phyloP scores from a whole-genome alignment of 2,113 vertebrate species.

The Blennius ocellaris region DNA sequence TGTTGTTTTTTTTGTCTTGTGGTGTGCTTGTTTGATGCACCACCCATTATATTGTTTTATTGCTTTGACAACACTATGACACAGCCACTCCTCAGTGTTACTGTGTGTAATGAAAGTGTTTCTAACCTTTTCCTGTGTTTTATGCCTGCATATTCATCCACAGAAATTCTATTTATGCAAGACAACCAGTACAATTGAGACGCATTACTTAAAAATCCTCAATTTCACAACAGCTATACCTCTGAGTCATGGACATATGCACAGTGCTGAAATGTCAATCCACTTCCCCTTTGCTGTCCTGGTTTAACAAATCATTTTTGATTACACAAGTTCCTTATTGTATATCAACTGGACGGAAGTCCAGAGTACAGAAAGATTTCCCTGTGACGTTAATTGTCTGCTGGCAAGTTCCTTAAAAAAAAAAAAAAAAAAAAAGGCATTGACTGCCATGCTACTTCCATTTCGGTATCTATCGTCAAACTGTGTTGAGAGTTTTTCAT shows the following conservation, averaged over 20 bases:
- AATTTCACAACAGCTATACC: neutral
- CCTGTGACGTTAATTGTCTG: neutral
- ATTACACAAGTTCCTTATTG: neutral
- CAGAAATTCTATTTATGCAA: neutral
- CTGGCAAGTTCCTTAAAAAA: neutral
- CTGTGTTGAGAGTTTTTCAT: neutral
- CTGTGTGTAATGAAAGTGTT: neutral
- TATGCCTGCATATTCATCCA: neutral
- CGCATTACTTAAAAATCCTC: neutral
- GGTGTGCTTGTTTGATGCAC: too few species aligned
- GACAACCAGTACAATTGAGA: neutral
- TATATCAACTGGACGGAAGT: neutral
- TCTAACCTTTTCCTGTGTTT: neutral
- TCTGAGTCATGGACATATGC: neutral
- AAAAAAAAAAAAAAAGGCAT: neutral
- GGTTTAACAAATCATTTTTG: neutral
- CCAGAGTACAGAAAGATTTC: neutral
- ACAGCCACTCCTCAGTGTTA: neutral
- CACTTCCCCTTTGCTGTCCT: neutral
- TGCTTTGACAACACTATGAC: neutral
- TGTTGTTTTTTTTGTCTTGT: neutral
- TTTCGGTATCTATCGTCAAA: neutral
- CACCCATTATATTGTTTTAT: neutral
- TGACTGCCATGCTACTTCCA: neutral
- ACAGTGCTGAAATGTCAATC: neutral